phyloP scores from a whole-genome alignment of 2,113 vertebrate species.

The Rhinolophus ferrumequinum region DNA sequence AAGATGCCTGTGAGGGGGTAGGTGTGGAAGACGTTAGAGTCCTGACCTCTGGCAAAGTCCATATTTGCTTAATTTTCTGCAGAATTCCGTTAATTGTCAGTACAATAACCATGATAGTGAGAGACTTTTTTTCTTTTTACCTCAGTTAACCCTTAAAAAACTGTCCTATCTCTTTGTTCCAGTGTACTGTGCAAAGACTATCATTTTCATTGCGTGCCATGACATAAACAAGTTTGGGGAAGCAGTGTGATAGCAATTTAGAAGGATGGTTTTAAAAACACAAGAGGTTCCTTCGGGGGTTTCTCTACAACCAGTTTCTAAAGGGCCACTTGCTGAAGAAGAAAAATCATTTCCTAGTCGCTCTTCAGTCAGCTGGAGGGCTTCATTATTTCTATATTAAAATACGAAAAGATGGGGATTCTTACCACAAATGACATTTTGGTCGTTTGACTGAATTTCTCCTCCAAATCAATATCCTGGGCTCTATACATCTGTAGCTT shows the following conservation, averaged over 20 bases:
- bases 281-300: rapidly evolving
- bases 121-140: not conserved
- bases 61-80: not conserved
- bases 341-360: not conserved
- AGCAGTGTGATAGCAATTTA: not conserved
- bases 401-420: not conserved
- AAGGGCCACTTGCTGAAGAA: not conserved
- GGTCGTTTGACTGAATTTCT: not conserved
- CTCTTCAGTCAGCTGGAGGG: not conserved
- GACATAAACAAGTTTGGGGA: not conserved
- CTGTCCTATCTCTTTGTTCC: not conserved
- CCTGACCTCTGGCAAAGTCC: not conserved
- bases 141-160: not conserved
- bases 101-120: not conserved
- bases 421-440: not conserved
- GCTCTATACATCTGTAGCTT: not conserved
- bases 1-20: not conserved
- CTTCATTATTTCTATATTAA: constrained; percentile 41
- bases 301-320: not conserved
- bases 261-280: not conserved
- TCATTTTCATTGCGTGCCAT: not conserved
- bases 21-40: not conserved
- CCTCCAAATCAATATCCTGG: not conserved
- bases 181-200: not conserved
- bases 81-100: not conserved